Evolutionary conservation across 2,797 vertebrate species (phyloP), one percentile per base, ranked within the genome.

Genomic region (Poecilia gillii): DNA sequence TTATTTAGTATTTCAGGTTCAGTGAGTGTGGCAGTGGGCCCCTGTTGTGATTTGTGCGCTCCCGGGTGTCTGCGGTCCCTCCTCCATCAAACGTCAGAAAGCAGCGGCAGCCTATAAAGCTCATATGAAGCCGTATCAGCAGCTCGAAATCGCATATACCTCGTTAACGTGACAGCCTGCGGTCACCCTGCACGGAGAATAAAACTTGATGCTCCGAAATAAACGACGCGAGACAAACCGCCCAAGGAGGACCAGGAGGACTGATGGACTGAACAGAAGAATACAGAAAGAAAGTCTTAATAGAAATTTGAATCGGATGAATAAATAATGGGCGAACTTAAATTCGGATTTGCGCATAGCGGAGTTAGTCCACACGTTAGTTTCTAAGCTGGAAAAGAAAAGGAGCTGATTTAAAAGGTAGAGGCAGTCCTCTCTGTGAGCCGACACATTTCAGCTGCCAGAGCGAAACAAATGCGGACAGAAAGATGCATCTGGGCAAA

Each of bases 401-500:
- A 76, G 28, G 78, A 72, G 68, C 3, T 73, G 2, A 20, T 36
- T 36, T 36, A 64, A 64, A 25, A 47, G 14, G 55, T 51, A 0
- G 73, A 55, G 73, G 49, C 76, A 47, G 73, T 76, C 49, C 14
- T 36, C 73, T 73, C 74, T 74, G 62, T 20, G n/a, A 20, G 9
- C 43, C 41, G 33, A 33, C 5, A 43, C 31, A 13, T 66, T 81
- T 86, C 85, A 73, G 62, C 43, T 81, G 53, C 57, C 72, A 72
- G 66, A 78, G 46, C 46, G 70, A 85, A 89, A 20, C 90, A 89
- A 74, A 90, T 91, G 88, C 86, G 76, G 71, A 89, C 64, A 87
- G 83, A 81, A 96, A 97, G 94, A 98, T 98, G 97, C 95, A 93
- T 96, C 91, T 96, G 95, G 95, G 96, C 75, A 96, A 96, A 85